Evolutionary conservation across 2,888 invertebrate genomes (phyloP).

Genomic region (Drosophila gaucha): DNA sequence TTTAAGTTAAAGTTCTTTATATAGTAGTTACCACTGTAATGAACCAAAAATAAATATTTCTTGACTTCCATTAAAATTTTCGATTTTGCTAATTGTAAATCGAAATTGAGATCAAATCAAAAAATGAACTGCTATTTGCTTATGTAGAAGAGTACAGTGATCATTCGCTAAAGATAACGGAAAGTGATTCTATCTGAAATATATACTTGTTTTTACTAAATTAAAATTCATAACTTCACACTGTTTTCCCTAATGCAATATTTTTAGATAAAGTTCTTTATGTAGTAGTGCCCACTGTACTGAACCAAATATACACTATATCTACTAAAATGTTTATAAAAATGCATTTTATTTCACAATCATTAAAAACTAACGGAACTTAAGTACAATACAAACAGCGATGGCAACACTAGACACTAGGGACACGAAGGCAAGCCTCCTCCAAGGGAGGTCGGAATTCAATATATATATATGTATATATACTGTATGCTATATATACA

Average conservation of each 20-base stretch:
- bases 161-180: neutral
- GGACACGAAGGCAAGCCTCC: slow-evolving; percentile 38
- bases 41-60: no score
- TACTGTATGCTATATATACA: slow-evolving; percentile 41
- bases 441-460: slow-evolving; percentile 3
- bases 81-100: neutral
- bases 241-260: neutral
- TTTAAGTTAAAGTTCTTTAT: neutral
- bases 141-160: neutral
- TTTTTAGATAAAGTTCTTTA: neutral
- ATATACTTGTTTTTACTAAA: neutral
- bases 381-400: slow-evolving; percentile 72
- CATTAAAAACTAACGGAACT: slow-evolving; percentile 55
- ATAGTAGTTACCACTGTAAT: neutral
- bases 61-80: no score
- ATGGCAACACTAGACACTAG: slow-evolving; percentile 69
- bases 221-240: neutral
- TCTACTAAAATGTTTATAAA: slow-evolving; percentile 26
- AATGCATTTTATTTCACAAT: slow-evolving; percentile 55
- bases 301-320: neutral
- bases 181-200: neutral
- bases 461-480: slow-evolving; percentile 22
- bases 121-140: neutral
- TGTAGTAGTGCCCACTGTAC: slow-evolving; percentile 1
- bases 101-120: neutral